These are phyloP conservation scores for Ariopsis seemanni DNA, from an alignment of 2,113 vertebrate species.

Conservation along the genomic window DNA sequence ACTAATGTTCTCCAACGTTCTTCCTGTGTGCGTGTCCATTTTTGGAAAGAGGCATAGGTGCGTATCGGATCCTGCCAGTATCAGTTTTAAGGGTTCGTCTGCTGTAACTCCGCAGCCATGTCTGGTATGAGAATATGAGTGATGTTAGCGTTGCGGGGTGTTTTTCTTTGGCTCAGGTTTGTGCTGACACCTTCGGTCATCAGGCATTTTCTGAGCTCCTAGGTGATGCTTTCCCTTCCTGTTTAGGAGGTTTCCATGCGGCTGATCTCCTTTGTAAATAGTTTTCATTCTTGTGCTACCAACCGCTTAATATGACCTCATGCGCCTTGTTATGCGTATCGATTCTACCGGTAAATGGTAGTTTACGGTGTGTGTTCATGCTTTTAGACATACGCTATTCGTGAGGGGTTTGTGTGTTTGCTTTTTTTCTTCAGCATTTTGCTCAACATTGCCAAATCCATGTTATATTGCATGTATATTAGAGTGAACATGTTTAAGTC, in stretches of 20 bases:
- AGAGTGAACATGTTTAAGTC: slow-evolving; percentile 12
- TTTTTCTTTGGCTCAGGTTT: slow-evolving; percentile 57
- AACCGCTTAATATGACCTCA: background rate
- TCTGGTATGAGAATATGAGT: slow-evolving; percentile 49
- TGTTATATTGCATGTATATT: background rate
- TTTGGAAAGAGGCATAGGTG: slow-evolving; percentile 18
- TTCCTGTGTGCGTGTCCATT: slow-evolving; percentile 12
- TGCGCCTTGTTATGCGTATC: background rate
- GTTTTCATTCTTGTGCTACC: background rate
- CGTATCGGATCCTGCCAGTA: slow-evolving; percentile 22
- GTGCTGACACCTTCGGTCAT: slow-evolving; percentile 51
- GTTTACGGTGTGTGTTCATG: background rate
- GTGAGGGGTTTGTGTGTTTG: background rate
- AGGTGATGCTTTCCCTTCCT: slow-evolving; percentile 37
- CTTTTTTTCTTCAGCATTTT: background rate
- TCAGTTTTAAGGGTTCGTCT: slow-evolving; percentile 37
- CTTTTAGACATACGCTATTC: background rate
- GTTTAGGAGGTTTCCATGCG: slow-evolving; percentile 3
- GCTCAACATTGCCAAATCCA: background rate
- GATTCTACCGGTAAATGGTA: background rate
- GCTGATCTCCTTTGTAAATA: background rate
- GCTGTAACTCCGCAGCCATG: slow-evolving; percentile 40
- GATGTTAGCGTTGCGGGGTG: slow-evolving; percentile 45
- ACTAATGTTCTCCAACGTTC: background rate
- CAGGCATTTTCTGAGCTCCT: slow-evolving; percentile 43